Evolutionary conservation across 2,888 invertebrate genomes (phyloP), one percentile per base, ranked within the genome.

Genomic region (Zygaena filipendulae): DNA sequence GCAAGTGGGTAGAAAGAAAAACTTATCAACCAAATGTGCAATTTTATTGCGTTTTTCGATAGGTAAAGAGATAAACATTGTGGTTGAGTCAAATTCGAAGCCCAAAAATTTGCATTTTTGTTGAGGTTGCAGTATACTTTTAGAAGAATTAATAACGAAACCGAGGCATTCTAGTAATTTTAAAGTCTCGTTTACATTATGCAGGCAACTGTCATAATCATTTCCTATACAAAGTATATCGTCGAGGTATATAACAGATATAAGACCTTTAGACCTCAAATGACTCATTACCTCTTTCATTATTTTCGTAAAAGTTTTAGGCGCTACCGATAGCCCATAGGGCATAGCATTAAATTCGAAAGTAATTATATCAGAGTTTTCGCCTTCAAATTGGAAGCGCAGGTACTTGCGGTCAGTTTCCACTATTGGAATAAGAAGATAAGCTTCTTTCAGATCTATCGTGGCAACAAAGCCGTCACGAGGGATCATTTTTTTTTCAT

Each of bases 161-260:
- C 38, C 38, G 25, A 35, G 13, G 26, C 33, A 38, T 10, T 23
- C 8, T 9, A 35, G 13, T 19, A 30, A 26, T 9, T 13, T 10
- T 19, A 34, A 18, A 6, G 34, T 32, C 16, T 32, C 32, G n/a
- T 28, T 27, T 3, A 30, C 29, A 21, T 30, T 31, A 6, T 11
- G 11, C 5, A 25, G 3, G 8, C 36, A 36, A 8, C 29, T 24
- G 2, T 9, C 18, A 21, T 33, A 36, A 8, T 6, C 12, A 13
- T 30, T 18, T 2, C 33, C 33, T 4, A 33, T 29, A 27, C 36
- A 36, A 7, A 37, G 13, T 6, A 34, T 28, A 14, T 34, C 32
- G 16, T 34, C 37, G 6, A 37, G 23, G 26, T 28, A 37, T 3
- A 22, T 10, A 4, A 34, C 32, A 5, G 32, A 26, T 10, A 11